phyloP scores from a whole-genome alignment of 2,888 invertebrate species.

The Chesias legatella region DNA sequence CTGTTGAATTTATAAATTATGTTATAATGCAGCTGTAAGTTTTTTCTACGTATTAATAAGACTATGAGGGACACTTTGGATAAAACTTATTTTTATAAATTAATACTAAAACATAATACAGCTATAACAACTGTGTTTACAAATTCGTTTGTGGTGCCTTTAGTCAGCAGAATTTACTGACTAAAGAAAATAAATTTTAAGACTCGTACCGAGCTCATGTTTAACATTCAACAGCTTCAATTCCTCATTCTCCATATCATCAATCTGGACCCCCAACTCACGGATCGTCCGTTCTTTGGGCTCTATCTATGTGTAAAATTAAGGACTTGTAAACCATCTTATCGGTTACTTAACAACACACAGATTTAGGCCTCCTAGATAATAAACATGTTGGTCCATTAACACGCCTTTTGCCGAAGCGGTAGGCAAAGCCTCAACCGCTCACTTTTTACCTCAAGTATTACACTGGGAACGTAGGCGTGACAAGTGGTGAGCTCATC shows the following conservation, averaged over 20 bases:
- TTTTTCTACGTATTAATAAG: conserved; percentile 39
- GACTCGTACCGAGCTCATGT: conserved; percentile 67
- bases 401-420: too few species aligned
- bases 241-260: conserved; percentile 91
- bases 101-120: too few species aligned
- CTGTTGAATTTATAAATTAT: conserved; percentile 50
- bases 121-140: too few species aligned
- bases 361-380: neutral
- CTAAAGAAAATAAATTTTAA: too few species aligned
- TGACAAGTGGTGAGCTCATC: too few species aligned
- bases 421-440: too few species aligned
- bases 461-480: too few species aligned
- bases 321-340: neutral
- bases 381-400: too few species aligned
- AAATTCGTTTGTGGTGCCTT: too few species aligned
- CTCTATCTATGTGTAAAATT: conserved; percentile 83
- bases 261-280: conserved; percentile 89
- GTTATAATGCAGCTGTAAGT: conserved; percentile 63
- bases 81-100: too few species aligned
- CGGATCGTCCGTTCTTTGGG: conserved; percentile 90
- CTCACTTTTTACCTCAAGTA: too few species aligned
- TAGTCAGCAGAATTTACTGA: too few species aligned
- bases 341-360: neutral
- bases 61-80: neutral
- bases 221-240: conserved; percentile 81